phyloP scores from a whole-genome alignment of 2,888 invertebrate genomes.

The Drosophila kambysellisi region DNA sequence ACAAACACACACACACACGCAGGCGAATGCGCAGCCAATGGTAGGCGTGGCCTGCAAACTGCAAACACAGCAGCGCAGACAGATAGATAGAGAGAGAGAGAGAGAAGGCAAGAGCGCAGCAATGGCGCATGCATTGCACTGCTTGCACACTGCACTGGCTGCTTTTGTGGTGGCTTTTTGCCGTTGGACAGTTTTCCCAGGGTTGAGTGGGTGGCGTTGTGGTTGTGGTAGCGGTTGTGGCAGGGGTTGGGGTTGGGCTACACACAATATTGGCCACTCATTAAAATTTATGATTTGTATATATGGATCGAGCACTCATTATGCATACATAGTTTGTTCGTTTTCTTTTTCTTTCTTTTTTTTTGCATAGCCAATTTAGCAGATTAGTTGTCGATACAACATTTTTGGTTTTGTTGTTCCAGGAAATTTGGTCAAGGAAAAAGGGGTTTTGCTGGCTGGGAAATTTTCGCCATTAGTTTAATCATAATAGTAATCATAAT shows the following conservation, averaged over 20 bases:
- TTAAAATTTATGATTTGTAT: slow-evolving; percentile 81
- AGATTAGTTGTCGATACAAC: slow-evolving; percentile 73
- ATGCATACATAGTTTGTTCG: slow-evolving; percentile 66
- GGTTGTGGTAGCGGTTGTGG: slow-evolving; percentile 6
- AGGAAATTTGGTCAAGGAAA: slow-evolving; percentile 37
- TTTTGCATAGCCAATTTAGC: slow-evolving; percentile 71
- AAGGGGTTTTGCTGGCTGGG: slow-evolving; percentile 56
- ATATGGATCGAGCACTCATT: slow-evolving; percentile 71
- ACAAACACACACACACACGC: slow-evolving; percentile 37
- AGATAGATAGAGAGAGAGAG: slow-evolving; percentile 24
- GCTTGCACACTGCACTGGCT: slow-evolving; percentile 58
- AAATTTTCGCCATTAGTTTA: slow-evolving; percentile 73
- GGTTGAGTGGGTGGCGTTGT: slow-evolving; percentile 1
- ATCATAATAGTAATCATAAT: slow-evolving; percentile 70
- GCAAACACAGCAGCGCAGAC: slow-evolving; percentile 24
- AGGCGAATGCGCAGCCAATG: slow-evolving; percentile 45
- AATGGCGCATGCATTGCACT: slow-evolving; percentile 61
- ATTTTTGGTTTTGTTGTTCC: slow-evolving; percentile 54
- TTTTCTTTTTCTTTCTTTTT: slow-evolving; percentile 4
- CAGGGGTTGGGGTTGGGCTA: slow-evolving; percentile 3
- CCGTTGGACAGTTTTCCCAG: slow-evolving; percentile 22
- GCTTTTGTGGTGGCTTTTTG: slow-evolving; percentile 36
- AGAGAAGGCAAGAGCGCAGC: slow-evolving; percentile 52
- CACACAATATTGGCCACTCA: slow-evolving; percentile 66
- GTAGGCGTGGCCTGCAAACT: slow-evolving; percentile 54